These are phyloP conservation scores for Galeopsomyia nigrocyanea DNA, from an alignment of 2,888 invertebrate species.

Conservation along the genomic window DNA sequence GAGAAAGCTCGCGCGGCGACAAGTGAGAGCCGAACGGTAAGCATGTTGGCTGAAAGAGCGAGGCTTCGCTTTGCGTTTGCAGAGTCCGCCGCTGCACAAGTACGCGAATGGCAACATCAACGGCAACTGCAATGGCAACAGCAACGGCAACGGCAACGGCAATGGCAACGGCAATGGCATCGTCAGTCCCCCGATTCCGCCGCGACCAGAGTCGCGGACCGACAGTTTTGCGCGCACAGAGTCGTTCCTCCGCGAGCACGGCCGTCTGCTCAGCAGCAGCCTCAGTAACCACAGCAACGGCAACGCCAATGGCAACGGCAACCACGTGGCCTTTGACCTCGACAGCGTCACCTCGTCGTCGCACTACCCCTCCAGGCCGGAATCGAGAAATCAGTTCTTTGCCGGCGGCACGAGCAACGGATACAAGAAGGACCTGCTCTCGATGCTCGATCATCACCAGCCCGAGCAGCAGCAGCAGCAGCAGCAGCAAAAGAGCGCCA, in stretches of 20 bases:
- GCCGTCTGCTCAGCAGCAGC: conserved; percentile 49
- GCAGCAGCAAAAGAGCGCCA: conserved; percentile 25
- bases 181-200: conserved; percentile 54
- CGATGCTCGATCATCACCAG: conserved; percentile 56
- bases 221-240: conserved; percentile 64
- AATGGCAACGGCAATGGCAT: conserved; percentile 49
- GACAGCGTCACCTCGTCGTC: conserved; percentile 41
- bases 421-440: conserved; percentile 54
- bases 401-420: conserved; percentile 38
- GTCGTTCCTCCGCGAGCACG: conserved; percentile 60
- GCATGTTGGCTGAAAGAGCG: conserved; percentile 51
- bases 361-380: conserved; percentile 41
- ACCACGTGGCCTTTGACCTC: conserved; percentile 62
- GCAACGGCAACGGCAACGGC: conserved; percentile 53
- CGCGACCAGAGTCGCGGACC: conserved; percentile 63
- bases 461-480: conserved; percentile 19
- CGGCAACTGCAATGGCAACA: conserved; percentile 55
- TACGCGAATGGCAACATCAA: conserved; percentile 51
- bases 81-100: conserved; percentile 65
- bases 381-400: conserved; percentile 40
- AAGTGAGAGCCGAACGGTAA: background rate
- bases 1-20: too few species aligned
- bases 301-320: background rate
- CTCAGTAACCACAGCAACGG: conserved; percentile 69
- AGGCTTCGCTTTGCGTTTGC: conserved; percentile 64